These are phyloP conservation scores for Pammene fasciana DNA, from an alignment of 2,888 invertebrate genomes.

Conservation along the genomic window DNA sequence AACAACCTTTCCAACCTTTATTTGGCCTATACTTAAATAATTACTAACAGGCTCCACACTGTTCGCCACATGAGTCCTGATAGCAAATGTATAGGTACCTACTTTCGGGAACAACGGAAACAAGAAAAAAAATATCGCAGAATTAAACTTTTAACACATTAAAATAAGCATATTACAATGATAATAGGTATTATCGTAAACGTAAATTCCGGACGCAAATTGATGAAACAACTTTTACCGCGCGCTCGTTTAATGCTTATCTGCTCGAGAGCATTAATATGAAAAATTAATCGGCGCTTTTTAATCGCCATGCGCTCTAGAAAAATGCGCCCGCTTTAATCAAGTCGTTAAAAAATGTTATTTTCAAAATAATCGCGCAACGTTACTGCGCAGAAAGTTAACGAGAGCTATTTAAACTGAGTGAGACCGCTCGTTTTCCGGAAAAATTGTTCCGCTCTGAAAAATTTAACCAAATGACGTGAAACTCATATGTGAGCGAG, in stretches of 20 bases:
- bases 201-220: constrained; percentile 15
- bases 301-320: constrained; percentile 48
- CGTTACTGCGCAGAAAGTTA: constrained; percentile 73
- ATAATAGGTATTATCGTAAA: not conserved
- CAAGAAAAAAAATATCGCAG: too few species aligned
- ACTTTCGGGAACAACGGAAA: too few species aligned
- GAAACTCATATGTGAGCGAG: constrained; percentile 72
- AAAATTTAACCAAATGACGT: constrained; percentile 75
- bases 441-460: constrained; percentile 74
- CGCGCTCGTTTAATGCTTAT: constrained; percentile 40
- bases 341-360: constrained; percentile 72
- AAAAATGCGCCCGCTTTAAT: constrained; percentile 65
- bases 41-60: too few species aligned
- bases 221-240: constrained; percentile 33
- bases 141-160: not conserved
- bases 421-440: constrained; percentile 58
- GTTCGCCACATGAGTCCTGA: too few species aligned
- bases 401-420: constrained; percentile 78
- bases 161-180: not conserved
- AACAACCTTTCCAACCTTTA: too few species aligned
- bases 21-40: too few species aligned
- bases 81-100: not conserved
- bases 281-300: constrained; percentile 56
- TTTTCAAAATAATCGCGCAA: constrained; percentile 72
- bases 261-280: constrained; percentile 57